Base-by-base conservation (phyloP, 2,888 invertebrate species). In the Leistus spinibarbis region DNA sequence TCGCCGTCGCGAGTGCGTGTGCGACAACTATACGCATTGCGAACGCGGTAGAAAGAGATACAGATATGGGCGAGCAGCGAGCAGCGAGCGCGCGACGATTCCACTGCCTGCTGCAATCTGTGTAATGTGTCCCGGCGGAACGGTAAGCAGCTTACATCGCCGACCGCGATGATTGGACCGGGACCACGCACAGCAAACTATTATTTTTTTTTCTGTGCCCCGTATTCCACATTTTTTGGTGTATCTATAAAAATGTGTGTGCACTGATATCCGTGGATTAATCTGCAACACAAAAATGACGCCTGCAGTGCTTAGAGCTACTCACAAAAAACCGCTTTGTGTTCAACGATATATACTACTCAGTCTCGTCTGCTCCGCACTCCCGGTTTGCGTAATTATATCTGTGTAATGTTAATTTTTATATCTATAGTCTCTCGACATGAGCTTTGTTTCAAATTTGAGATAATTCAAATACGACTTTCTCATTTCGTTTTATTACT, bases 41-140 rank as follows among this genome's bases (percentile, higher is more conserved):
- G 53, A 63, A 17, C 4, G 53, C 16, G 4, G 53, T 5, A 63
- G 70, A 24, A n/a, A 64, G 24, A 10, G 27, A 24, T 16, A 64
- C 22, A 22, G 53, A 27, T 17, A n/a, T n/a, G n/a, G 54, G 17
- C 16, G 54, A 13, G 27, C 40, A 62, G 27, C n/a, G 23, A 3
- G 20, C 56, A 57, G 27, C 10, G 27, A 62, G 63, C 23, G 22
- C 23, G 20, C 16, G 23, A 23, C 64, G 23, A 17, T 66, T 13
- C 53, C 74, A 19, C 69, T 20, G 75, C 75, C 79, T 79, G 78
- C 81, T 80, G 83, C 84, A 84, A 84, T 84, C 84, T 84, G 83
- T 83, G 82, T 84, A 83, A 84, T 83, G 82, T 82, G 79, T 83
- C 84, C 84, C 83, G 77, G 77, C 78, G 83, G 83, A 80, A 82